Evolutionary conservation across 2,888 invertebrate genomes (phyloP).

Genomic region (Trimorus sp.): DNA sequence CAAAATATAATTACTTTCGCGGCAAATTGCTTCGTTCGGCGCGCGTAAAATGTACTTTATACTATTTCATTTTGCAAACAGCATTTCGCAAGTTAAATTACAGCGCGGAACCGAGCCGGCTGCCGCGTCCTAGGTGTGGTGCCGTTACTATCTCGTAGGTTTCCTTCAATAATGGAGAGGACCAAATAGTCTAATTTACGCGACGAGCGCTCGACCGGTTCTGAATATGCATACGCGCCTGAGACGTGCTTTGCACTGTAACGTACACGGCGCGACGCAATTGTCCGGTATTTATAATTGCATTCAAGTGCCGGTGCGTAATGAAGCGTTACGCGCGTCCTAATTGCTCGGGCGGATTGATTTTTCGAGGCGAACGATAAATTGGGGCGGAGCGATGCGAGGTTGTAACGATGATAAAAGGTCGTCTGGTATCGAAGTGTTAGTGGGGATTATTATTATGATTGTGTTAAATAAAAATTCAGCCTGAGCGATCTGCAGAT

Average conservation of each 20-base stretch:
- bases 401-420: slow-evolving; percentile 20
- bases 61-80: slow-evolving; percentile 29
- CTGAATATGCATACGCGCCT: slow-evolving; percentile 72
- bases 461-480: too few species aligned
- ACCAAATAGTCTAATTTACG: slow-evolving; percentile 76
- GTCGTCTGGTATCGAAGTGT: slow-evolving; percentile 19
- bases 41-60: slow-evolving; percentile 21
- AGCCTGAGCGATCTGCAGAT: too few species aligned
- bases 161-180: slow-evolving; percentile 74
- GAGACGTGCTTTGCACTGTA: slow-evolving; percentile 42
- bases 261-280: slow-evolving; percentile 33
- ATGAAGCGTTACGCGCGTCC: background rate
- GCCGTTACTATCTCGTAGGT: slow-evolving; percentile 69
- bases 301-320: slow-evolving; percentile 19
- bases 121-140: slow-evolving; percentile 64
- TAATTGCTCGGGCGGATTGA: background rate
- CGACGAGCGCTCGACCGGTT: slow-evolving; percentile 69
- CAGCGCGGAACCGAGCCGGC: slow-evolving; percentile 22
- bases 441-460: slow-evolving; percentile 26
- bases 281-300: slow-evolving; percentile 33
- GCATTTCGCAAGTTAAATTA: slow-evolving; percentile 27
- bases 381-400: background rate
- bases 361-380: too few species aligned
- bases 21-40: slow-evolving; percentile 21
- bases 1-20: slow-evolving; percentile 11